Evolutionary conservation across 2,888 invertebrate species (phyloP).

Genomic region (Tenthredo mesomela): DNA sequence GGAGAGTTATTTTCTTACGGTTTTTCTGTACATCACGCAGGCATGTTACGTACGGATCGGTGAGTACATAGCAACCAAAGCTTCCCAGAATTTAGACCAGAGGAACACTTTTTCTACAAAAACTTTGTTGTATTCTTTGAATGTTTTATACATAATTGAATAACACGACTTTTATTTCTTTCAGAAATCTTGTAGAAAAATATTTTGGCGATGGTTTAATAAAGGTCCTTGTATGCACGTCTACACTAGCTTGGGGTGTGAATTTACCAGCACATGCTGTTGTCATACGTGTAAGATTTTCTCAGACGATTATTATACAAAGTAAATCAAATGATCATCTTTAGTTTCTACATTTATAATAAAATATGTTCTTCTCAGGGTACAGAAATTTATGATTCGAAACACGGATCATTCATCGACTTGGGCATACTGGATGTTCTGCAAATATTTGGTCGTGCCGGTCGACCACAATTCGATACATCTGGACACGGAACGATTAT

Average conservation of each 20-base stretch:
- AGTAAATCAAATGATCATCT: background rate
- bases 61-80: conserved; percentile 68
- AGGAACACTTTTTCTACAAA: background rate
- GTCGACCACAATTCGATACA: conserved; percentile 97
- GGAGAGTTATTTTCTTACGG: conserved; percentile 92
- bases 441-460: conserved; percentile 99
- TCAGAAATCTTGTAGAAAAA: conserved; percentile 90
- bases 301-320: background rate
- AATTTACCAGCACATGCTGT: conserved; percentile 99
- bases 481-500: conserved; percentile 98
- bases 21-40: conserved; percentile 98
- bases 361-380: conserved; percentile 81
- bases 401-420: conserved; percentile 95
- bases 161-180: conserved; percentile 59
- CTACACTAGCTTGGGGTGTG: conserved; percentile 99
- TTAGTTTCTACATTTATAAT: conserved; percentile 18
- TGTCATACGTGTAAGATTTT: conserved; percentile 88
- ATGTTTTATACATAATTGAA: conserved; percentile 12
- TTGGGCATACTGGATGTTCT: conserved; percentile 98
- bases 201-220: conserved; percentile 93
- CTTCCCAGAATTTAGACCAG: background rate
- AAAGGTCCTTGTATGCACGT: conserved; percentile 96
- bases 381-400: conserved; percentile 98
- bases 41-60: conserved; percentile 94
- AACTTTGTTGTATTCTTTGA: background rate